Conservation (phyloP, 2,797 vertebrate species). For the Coluber constrictor region DNA sequence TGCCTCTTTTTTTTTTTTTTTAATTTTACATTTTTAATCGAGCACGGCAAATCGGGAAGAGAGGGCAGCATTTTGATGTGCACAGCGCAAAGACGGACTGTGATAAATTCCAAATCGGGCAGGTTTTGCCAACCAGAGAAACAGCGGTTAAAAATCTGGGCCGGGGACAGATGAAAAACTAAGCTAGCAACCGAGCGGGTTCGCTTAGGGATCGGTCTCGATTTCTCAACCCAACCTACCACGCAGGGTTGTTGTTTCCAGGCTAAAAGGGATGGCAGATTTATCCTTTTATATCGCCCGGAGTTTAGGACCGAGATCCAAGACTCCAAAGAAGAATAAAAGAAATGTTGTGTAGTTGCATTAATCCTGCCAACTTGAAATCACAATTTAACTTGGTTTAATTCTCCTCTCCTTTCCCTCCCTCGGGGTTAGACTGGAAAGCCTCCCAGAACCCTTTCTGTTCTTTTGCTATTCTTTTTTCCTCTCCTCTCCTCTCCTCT, state of each 20-base stretch:
- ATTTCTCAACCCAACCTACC: not conserved
- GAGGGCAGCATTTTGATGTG: not conserved
- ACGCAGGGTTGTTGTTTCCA: not conserved
- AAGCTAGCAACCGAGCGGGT: not conserved
- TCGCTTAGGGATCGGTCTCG: not conserved
- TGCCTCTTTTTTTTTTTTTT: not conserved
- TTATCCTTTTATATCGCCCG: not conserved
- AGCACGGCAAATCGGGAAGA: not conserved
- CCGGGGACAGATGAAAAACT: not conserved
- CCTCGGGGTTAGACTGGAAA: too few relatives aligned
- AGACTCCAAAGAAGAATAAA: not conserved
- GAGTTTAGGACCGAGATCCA: not conserved
- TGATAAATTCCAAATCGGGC: not conserved
- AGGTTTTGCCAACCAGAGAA: not conserved
- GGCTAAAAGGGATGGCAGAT: not conserved
- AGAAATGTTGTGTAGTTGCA: not conserved
- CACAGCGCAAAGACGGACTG: not conserved
- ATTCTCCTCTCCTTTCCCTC: too few relatives aligned
- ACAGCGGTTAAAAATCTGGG: not conserved
- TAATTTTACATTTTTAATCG: not conserved
- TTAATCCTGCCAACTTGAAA: not conserved
- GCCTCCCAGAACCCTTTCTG: too few relatives aligned
- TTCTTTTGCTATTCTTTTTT: too few relatives aligned
- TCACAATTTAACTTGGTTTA: not conserved
- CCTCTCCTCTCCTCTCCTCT: too few relatives aligned